Evolutionary conservation across 2,888 invertebrate species (phyloP).

Genomic region (Synergus laeviventris): DNA sequence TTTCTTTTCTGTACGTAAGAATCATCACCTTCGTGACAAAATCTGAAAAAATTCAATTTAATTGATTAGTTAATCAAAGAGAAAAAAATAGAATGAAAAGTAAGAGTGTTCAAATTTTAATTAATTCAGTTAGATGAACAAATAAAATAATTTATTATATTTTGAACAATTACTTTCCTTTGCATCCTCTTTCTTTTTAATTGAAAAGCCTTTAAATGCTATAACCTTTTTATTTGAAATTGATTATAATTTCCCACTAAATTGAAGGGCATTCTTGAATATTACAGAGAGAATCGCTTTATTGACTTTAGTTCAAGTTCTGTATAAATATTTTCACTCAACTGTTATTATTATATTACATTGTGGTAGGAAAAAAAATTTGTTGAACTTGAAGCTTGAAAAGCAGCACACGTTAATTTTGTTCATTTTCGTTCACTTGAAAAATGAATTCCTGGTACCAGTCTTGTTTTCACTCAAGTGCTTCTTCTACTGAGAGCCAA

Average conservation of each 20-base stretch:
- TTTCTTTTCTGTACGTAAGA: conserved; percentile 78
- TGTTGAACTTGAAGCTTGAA: neutral
- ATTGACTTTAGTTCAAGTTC: neutral
- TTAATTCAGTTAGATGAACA: neutral
- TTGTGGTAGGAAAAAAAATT: neutral
- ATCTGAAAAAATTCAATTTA: conserved; percentile 72
- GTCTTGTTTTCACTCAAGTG: neutral
- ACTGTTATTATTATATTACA: neutral
- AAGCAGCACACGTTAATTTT: neutral
- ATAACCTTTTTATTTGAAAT: no score
- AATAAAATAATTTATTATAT: no score
- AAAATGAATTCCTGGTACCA: neutral
- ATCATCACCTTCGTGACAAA: conserved; percentile 78
- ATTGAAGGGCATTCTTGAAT: neutral
- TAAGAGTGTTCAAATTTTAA: neutral
- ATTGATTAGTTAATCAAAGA: neutral
- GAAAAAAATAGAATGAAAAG: neutral
- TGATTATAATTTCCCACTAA: no score
- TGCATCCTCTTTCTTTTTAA: no score
- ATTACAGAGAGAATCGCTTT: neutral
- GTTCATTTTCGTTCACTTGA: neutral
- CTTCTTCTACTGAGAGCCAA: neutral
- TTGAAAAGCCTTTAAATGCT: no score
- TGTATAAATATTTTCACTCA: neutral
- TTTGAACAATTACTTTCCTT: no score